A percentile compares a stretch with the other conserved stretches of the same genome.
phyloP scores from a whole-genome alignment of 2,113 vertebrate species.

The Microtus pennsylvanicus region DNA sequence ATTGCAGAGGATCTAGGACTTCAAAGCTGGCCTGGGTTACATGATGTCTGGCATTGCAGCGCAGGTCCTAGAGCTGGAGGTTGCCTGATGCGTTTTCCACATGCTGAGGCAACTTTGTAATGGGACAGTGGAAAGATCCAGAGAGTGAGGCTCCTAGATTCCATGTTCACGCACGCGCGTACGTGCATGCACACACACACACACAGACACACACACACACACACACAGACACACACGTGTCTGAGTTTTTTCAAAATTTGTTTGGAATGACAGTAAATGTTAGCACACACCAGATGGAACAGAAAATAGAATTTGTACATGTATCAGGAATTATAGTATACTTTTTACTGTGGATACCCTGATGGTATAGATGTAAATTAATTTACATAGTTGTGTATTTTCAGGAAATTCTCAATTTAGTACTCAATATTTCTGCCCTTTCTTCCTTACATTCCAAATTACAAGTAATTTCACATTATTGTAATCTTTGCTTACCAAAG shows the following conservation, averaged over 20 bases:
- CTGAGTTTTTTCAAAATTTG: not conserved
- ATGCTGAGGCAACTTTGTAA: too few relatives aligned
- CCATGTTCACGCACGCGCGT: not conserved
- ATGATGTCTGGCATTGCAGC: not conserved
- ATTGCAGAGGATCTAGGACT: constrained; percentile 5
- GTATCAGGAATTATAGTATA: not conserved
- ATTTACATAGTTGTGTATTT: not conserved
- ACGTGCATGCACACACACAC: accelerated
- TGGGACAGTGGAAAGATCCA: too few relatives aligned
- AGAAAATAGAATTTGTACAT: not conserved
- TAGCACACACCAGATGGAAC: not conserved
- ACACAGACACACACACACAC: not conserved
- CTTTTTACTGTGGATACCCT: constrained; percentile 13
- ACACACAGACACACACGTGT: not conserved
- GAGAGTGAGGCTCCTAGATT: not conserved
- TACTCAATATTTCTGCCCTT: not conserved
- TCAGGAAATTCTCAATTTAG: not conserved
- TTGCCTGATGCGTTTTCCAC: not conserved
- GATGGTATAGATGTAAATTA: not conserved
- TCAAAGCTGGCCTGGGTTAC: not conserved
- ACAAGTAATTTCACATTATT: not conserved
- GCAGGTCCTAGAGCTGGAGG: not conserved
- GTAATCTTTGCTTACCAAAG: constrained; percentile 47
- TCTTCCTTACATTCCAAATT: constrained; percentile 13
- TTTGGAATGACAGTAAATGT: not conserved